phyloP scores from a whole-genome alignment of 2,888 invertebrate species.

The Thysanoteuthis rhombus region DNA sequence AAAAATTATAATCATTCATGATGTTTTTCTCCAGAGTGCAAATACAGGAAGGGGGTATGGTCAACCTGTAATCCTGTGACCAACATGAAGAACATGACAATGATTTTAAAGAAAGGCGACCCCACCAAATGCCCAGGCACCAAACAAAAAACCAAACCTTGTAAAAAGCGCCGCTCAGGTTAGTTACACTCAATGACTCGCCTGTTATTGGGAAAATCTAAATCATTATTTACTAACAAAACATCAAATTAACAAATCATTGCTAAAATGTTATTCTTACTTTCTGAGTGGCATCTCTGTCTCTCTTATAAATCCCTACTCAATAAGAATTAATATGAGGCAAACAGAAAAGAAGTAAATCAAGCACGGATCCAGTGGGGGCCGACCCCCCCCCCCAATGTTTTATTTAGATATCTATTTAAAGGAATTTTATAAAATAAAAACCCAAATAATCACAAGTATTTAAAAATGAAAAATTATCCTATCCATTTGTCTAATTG shows the following conservation, averaged over 20 bases:
- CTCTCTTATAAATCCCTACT: too few relatives aligned
- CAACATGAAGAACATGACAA: slow-evolving; percentile 38
- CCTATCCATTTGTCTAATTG: too few relatives aligned
- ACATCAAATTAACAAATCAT: neutral
- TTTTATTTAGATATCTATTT: too few relatives aligned
- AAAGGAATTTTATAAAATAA: too few relatives aligned
- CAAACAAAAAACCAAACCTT: slow-evolving; percentile 35
- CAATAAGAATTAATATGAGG: neutral
- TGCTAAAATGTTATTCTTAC: neutral
- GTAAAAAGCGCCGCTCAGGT: slow-evolving; percentile 35
- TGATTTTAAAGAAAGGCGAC: slow-evolving; percentile 38
- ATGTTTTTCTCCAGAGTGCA: slow-evolving; percentile 39
- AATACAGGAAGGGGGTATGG: slow-evolving; percentile 42
- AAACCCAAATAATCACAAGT: too few relatives aligned
- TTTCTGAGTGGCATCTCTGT: neutral
- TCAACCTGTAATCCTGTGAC: slow-evolving; percentile 41
- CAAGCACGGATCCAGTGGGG: too few relatives aligned
- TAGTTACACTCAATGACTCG: slow-evolving; percentile 1
- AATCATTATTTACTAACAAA: neutral
- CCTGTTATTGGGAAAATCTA: neutral
- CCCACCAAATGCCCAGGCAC: slow-evolving; percentile 35
- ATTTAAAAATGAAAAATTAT: too few relatives aligned
- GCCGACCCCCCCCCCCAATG: too few relatives aligned
- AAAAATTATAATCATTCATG: neutral
- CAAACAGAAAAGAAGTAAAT: neutral